Percentiles rank a stretch among this genome's conserved stretches.
Conservation (phyloP, 2,888 invertebrate genomes). For the Xylota segnis region DNA sequence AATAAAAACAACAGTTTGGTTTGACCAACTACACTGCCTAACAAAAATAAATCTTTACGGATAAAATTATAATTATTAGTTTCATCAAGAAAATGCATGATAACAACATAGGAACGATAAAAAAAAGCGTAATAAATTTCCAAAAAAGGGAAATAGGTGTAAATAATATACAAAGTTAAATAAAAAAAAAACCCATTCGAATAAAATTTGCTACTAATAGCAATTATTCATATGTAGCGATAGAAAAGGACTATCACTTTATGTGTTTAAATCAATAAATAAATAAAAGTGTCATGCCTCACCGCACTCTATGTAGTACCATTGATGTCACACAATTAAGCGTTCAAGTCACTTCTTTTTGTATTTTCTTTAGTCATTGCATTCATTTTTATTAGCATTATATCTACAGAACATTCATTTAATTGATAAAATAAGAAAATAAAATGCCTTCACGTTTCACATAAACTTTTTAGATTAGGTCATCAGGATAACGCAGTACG, state of each 20-base stretch:
- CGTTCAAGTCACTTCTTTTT: neutral
- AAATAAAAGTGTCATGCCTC: slow-evolving; percentile 43
- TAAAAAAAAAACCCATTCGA: too few relatives aligned
- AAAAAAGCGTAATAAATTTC: too few relatives aligned
- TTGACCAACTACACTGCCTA: too few relatives aligned
- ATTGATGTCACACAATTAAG: neutral
- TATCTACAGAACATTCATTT: neutral
- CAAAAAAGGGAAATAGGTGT: too few relatives aligned
- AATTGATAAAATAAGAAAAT: neutral
- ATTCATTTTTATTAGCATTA: neutral
- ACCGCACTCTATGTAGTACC: slow-evolving; percentile 19
- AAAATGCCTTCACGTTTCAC: slow-evolving; percentile 12
- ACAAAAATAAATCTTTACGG: too few relatives aligned
- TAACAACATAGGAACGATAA: too few relatives aligned
- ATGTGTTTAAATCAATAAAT: slow-evolving; percentile 53
- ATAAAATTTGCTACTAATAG: neutral
- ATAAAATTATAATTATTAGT: too few relatives aligned
- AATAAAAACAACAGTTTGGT: too few relatives aligned
- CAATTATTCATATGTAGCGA: slow-evolving; percentile 9
- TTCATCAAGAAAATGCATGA: too few relatives aligned
- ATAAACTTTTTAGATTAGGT: slow-evolving; percentile 62
- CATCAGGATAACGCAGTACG: slow-evolving; percentile 40
- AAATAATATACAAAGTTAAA: too few relatives aligned
- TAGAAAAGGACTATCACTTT: neutral
- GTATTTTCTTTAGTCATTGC: neutral